Evolutionary conservation across 2,888 invertebrate genomes (phyloP).

Genomic region (Caenorhabditis sp.): DNA sequence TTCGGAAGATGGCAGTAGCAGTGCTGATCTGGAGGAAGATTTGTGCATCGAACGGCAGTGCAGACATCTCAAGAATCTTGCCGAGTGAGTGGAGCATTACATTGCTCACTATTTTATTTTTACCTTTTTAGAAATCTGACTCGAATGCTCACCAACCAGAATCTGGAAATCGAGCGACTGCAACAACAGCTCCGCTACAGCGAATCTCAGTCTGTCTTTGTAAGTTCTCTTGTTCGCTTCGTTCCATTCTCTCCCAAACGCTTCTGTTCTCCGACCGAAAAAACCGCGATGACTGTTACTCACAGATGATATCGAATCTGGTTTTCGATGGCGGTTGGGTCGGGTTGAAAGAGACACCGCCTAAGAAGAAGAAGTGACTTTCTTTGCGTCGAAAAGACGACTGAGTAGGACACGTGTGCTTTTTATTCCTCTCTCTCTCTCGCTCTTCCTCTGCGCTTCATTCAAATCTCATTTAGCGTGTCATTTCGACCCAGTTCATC

Average conservation of each 20-base stretch:
- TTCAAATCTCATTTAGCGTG: neutral
- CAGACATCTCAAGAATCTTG: slow-evolving; percentile 63
- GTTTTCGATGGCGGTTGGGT: slow-evolving; percentile 16
- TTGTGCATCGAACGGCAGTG: slow-evolving; percentile 68
- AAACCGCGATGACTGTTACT: slow-evolving; percentile 21
- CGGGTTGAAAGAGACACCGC: slow-evolving; percentile 8
- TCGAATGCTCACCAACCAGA: slow-evolving; percentile 57
- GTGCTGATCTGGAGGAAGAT: slow-evolving; percentile 65
- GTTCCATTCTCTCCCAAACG: too few relatives aligned
- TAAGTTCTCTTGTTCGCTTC: slow-evolving; percentile 42
- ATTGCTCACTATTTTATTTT: neutral
- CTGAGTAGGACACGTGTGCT: neutral
- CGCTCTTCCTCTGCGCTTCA: neutral
- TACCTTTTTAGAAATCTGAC: slow-evolving; percentile 55
- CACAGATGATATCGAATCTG: slow-evolving; percentile 35
- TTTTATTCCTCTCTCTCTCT: neutral
- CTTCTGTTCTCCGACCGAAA: too few relatives aligned
- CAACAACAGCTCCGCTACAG: slow-evolving; percentile 56
- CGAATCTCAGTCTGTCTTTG: slow-evolving; percentile 54
- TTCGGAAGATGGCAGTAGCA: slow-evolving; percentile 63
- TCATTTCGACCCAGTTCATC: slow-evolving; percentile 5
- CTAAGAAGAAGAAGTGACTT: too few relatives aligned
- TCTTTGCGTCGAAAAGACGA: neutral
- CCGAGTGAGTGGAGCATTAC: slow-evolving; percentile 68
- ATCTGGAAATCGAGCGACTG: slow-evolving; percentile 62